Percentiles rank a stretch among this genome's conserved stretches.
phyloP scores from a whole-genome alignment of 2,888 invertebrate species.

The Amiota communis region DNA sequence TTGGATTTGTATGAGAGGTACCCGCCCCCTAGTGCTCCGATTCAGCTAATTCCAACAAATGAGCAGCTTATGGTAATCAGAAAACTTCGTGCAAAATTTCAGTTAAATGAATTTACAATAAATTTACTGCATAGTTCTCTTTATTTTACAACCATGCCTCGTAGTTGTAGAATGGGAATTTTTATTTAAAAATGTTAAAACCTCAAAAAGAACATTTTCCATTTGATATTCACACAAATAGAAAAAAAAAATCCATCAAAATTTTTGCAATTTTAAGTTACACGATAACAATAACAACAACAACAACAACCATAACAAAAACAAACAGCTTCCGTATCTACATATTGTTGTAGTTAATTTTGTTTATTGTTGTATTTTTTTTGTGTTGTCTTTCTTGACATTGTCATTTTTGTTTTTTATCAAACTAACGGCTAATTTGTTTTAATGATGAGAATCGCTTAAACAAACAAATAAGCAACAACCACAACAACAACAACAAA shows the following conservation, averaged over 20 bases:
- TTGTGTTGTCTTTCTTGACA: slow-evolving; percentile 43
- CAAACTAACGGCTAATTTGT: slow-evolving; percentile 63
- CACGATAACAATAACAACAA: not conserved
- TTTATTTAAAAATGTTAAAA: not conserved
- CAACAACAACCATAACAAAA: not conserved
- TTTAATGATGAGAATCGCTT: slow-evolving; percentile 67
- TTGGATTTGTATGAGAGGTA: too few relatives aligned
- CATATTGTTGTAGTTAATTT: slow-evolving; percentile 42
- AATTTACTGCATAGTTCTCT: too few relatives aligned
- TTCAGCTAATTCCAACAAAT: too few relatives aligned
- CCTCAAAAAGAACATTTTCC: slow-evolving; percentile 1
- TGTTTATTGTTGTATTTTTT: slow-evolving; percentile 36
- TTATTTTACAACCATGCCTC: too few relatives aligned
- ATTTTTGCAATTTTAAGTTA: slow-evolving; percentile 4
- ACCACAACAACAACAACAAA: slow-evolving; percentile 32
- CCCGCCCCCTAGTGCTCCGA: too few relatives aligned
- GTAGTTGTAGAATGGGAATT: too few relatives aligned
- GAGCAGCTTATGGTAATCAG: too few relatives aligned
- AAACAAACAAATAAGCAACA: slow-evolving; percentile 50
- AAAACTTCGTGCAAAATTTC: too few relatives aligned
- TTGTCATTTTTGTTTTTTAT: slow-evolving; percentile 39
- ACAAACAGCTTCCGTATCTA: slow-evolving; percentile 13
- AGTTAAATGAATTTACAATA: too few relatives aligned
- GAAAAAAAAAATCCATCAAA: not conserved
- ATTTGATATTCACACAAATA: slow-evolving; percentile 1